These are phyloP conservation scores for Hemaris fuciformis DNA, from an alignment of 2,888 invertebrate genomes.

Conservation along the genomic window DNA sequence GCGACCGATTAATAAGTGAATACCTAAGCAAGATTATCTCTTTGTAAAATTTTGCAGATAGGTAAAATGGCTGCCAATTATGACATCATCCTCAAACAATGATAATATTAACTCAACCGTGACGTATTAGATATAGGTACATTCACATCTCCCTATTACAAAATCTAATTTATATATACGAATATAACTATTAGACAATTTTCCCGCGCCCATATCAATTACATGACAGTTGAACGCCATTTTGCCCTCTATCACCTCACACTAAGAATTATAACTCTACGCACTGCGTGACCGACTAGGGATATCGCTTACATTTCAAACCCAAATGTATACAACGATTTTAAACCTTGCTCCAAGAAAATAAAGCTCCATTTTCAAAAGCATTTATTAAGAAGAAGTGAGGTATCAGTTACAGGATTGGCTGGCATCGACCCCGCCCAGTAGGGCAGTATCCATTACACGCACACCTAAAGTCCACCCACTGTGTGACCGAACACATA, in stretches of 20 bases:
- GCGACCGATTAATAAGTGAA: too few species aligned
- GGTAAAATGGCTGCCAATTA: not conserved
- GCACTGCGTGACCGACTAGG: constrained; percentile 54
- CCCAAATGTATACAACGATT: constrained; percentile 22
- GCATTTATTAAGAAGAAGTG: constrained; percentile 58
- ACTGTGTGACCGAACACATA: constrained; percentile 44
- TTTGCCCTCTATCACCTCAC: constrained; percentile 26
- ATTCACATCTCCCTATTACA: too few species aligned
- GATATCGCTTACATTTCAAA: constrained; percentile 70
- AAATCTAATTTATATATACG: not conserved
- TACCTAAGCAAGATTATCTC: too few species aligned
- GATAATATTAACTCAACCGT: not conserved
- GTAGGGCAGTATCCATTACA: constrained; percentile 71
- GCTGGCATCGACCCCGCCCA: constrained; percentile 72
- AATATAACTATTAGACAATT: constrained; percentile 37
- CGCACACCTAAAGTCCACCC: constrained; percentile 70
- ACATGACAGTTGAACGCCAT: constrained; percentile 38
- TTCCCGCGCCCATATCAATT: constrained; percentile 65
- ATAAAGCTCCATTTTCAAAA: constrained; percentile 35
- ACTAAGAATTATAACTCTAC: constrained; percentile 35
- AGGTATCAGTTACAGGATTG: constrained; percentile 80
- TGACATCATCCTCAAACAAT: not conserved
- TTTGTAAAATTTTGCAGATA: too few species aligned
- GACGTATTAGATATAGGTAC: not conserved
- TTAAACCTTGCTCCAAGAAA: constrained; percentile 21